Evolutionary conservation across 2,797 vertebrate genomes (phyloP).

Genomic region (Distichodus sexfasciatus): DNA sequence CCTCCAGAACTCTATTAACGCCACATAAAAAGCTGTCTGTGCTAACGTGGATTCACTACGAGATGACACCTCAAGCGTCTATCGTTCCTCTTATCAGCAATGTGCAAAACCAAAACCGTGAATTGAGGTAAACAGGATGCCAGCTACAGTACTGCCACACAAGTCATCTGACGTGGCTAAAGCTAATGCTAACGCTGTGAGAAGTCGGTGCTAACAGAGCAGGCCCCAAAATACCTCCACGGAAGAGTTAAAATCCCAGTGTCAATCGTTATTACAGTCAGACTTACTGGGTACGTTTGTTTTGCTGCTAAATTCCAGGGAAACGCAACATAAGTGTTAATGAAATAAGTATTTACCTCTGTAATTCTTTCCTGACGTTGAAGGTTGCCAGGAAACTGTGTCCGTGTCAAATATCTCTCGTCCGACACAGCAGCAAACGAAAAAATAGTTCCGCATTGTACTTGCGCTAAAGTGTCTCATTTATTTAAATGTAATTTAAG

Average conservation of each 20-base stretch:
- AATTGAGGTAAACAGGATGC: neutral
- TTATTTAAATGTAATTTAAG: too few species aligned
- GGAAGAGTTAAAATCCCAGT: neutral
- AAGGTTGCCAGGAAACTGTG: conserved; percentile 52
- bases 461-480: neutral
- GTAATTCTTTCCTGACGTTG: conserved; percentile 37
- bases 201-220: neutral
- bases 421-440: conserved; percentile 3
- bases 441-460: conserved; percentile 39
- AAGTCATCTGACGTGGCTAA: conserved; percentile 35
- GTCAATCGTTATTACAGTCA: neutral
- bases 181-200: neutral
- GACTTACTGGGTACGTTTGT: neutral
- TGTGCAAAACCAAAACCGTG: neutral
- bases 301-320: neutral
- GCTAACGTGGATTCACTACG: neutral
- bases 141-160: neutral
- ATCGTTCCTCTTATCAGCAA: neutral
- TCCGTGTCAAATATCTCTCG: conserved; percentile 41
- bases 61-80: neutral
- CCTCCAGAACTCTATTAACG: neutral
- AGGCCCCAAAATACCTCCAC: neutral
- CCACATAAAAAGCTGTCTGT: neutral
- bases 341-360: conserved; percentile 48
- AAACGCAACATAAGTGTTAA: neutral